These are phyloP conservation scores for Zaprionus kolodkinae DNA, from an alignment of 1,140 invertebrate species.

Conservation along the genomic window DNA sequence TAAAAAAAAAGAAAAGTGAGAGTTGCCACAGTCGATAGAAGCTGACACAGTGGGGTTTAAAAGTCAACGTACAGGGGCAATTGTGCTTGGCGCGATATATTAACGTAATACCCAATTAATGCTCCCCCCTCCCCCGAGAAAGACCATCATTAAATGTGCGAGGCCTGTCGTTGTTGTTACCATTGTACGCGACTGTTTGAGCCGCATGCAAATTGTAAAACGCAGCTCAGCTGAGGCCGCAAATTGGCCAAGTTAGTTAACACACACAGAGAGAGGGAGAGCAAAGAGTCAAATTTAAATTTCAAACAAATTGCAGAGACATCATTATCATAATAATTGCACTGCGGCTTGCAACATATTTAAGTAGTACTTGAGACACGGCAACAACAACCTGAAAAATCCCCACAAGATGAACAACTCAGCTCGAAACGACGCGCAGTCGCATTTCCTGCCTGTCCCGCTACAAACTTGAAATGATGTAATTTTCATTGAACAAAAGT, in stretches of 20 bases:
- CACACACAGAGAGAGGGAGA: not conserved
- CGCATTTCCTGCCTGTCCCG: slow-evolving; percentile 66
- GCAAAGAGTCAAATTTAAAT: slow-evolving; percentile 16
- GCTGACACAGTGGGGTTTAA: slow-evolving; percentile 28
- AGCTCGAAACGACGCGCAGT: too few species aligned
- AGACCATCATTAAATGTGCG: slow-evolving; percentile 57
- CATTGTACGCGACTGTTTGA: not conserved
- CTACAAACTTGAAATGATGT: slow-evolving; percentile 56
- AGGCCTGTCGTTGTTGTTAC: slow-evolving; percentile 23
- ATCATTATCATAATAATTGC: slow-evolving; percentile 56
- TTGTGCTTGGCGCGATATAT: slow-evolving; percentile 23
- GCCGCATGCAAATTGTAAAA: slow-evolving; percentile 20
- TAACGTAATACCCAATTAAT: slow-evolving; percentile 63
- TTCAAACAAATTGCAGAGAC: slow-evolving; percentile 43
- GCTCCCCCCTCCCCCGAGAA: slow-evolving; percentile 37
- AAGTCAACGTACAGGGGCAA: slow-evolving; percentile 53
- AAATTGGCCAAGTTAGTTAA: slow-evolving; percentile 11
- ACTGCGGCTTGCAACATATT: slow-evolving; percentile 63
- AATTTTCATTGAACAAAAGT: slow-evolving; percentile 64
- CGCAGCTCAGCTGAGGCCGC: not conserved
- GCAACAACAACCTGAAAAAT: not conserved
- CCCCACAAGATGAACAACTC: not conserved
- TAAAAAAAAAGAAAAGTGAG: slow-evolving; percentile 50
- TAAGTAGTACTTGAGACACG: slow-evolving; percentile 19
- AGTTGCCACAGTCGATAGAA: slow-evolving; percentile 42